Conservation (phyloP, 2,113 vertebrate species). For the Apodemus sylvaticus region DNA sequence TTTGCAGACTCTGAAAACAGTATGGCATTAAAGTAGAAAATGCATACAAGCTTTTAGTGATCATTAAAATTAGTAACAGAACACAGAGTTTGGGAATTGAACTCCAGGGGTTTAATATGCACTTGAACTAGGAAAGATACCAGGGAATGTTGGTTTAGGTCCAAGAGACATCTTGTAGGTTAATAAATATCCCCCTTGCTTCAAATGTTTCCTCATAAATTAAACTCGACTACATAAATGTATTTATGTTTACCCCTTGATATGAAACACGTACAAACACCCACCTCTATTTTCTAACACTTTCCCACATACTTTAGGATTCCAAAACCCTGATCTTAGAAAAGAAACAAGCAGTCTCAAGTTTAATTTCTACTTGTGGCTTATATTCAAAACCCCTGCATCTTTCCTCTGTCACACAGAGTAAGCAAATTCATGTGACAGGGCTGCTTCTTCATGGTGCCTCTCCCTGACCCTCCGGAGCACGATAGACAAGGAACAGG, state of each 20-base stretch:
- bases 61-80: constrained; percentile 58
- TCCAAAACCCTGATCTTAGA: not conserved
- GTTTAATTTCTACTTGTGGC: constrained; percentile 2
- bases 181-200: constrained; percentile 29
- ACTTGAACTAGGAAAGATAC: constrained; percentile 52
- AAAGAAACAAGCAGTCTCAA: not conserved
- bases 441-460: not conserved
- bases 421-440: not conserved
- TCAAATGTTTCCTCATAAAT: constrained; percentile 20
- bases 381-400: not conserved
- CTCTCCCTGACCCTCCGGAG: not conserved
- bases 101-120: not conserved
- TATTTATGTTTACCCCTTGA: not conserved
- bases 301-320: not conserved
- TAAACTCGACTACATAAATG: constrained; percentile 4
- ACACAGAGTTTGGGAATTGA: constrained; percentile 34
- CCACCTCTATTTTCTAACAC: not conserved
- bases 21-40: constrained; percentile 49
- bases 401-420: not conserved
- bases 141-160: constrained; percentile 41
- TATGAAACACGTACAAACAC: not conserved
- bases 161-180: constrained; percentile 23
- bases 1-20: not conserved
- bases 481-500: not conserved
- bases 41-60: constrained; percentile 18